A percentile compares a stretch with the other conserved stretches of the same genome.
Conservation (phyloP, 2,888 invertebrate species). For the Craniophora ligustri region DNA sequence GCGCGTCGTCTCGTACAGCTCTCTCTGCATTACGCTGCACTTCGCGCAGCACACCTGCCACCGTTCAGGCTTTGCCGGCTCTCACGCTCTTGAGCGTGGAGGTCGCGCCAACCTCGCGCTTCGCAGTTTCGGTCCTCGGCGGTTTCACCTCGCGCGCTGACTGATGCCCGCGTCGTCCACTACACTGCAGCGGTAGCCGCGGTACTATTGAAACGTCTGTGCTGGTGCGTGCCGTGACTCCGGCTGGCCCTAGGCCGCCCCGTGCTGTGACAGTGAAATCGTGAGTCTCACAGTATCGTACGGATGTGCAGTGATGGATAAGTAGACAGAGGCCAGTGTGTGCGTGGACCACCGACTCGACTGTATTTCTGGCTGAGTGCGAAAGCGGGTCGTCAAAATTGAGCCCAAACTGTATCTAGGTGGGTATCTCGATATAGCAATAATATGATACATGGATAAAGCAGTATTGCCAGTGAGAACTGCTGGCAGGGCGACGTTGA, state of each 20-base stretch:
- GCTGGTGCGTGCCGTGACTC: slow-evolving; percentile 78
- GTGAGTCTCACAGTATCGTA: slow-evolving; percentile 81
- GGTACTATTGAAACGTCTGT: slow-evolving; percentile 69
- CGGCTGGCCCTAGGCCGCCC: slow-evolving; percentile 76
- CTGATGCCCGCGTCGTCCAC: slow-evolving; percentile 56
- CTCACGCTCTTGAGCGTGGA: slow-evolving; percentile 84
- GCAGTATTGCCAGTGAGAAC: slow-evolving; percentile 64
- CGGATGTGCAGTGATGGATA: slow-evolving; percentile 89
- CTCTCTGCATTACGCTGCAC: slow-evolving; percentile 72
- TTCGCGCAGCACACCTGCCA: slow-evolving; percentile 77
- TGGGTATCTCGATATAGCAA: slow-evolving; percentile 73
- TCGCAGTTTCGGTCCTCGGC: slow-evolving; percentile 69
- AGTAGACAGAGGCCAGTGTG: slow-evolving; percentile 81
- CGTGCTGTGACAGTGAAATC: slow-evolving; percentile 88
- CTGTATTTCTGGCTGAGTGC: slow-evolving; percentile 77
- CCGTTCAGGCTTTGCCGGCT: slow-evolving; percentile 80
- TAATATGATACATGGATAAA: slow-evolving; percentile 48
- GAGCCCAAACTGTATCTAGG: slow-evolving; percentile 88
- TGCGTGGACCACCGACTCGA: slow-evolving; percentile 69
- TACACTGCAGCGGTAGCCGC: slow-evolving; percentile 72
- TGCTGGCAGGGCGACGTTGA: slow-evolving; percentile 71
- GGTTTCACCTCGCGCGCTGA: slow-evolving; percentile 70
- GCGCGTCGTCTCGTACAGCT: slow-evolving; percentile 83
- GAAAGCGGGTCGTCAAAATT: slow-evolving; percentile 85
- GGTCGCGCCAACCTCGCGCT: slow-evolving; percentile 76